Evolutionary conservation across 2,797 vertebrate genomes (phyloP).

Genomic region (Periparus ater): DNA sequence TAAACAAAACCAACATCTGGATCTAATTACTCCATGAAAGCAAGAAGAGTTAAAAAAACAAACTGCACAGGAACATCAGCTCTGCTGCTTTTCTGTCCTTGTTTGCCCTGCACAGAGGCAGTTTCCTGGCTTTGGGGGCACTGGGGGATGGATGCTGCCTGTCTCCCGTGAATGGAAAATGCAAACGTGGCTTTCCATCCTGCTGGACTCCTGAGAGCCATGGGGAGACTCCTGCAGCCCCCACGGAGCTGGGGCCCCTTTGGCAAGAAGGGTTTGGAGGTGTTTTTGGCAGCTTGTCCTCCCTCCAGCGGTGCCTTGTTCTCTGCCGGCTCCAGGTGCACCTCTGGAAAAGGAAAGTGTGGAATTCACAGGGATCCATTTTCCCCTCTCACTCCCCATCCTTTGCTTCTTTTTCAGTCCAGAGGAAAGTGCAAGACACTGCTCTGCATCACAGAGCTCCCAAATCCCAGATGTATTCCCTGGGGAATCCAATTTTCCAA

Average conservation of each 20-base stretch:
- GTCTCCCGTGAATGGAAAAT: neutral
- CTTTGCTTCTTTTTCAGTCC: neutral
- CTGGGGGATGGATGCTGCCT: neutral
- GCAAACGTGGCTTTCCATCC: neutral
- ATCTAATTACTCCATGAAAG: neutral
- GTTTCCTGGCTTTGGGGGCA: neutral
- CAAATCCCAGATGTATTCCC: neutral
- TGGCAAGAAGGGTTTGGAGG: neutral
- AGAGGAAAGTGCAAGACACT: neutral
- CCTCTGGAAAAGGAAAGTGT: neutral
- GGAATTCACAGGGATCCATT: neutral
- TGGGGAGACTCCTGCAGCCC: neutral
- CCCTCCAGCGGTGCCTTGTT: neutral
- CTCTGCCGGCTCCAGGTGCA: neutral
- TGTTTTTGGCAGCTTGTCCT: neutral
- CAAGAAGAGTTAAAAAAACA: neutral
- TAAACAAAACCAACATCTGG: slow-evolving; percentile 23
- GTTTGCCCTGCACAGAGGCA: neutral
- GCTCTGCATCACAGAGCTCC: neutral
- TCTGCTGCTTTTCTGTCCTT: neutral
- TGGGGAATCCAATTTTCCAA: neutral
- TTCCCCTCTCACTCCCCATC: neutral
- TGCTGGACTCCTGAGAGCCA: neutral
- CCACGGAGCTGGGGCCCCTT: neutral
- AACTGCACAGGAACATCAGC: neutral